phyloP scores from a whole-genome alignment of 2,888 invertebrate species.

The Marasmarcha lunaedactyla region DNA sequence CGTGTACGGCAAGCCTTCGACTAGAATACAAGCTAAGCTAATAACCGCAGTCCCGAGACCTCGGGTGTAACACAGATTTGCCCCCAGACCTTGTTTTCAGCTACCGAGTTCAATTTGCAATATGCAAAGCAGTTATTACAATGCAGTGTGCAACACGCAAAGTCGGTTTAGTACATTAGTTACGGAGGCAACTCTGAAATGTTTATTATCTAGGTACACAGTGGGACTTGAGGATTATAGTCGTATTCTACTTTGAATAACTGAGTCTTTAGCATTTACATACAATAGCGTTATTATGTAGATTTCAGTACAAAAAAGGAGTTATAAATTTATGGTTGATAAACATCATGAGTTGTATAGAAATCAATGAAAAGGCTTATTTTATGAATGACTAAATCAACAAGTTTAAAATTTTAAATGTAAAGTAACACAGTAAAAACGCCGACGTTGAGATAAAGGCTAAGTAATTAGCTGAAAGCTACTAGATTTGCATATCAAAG shows the following conservation, averaged over 20 bases:
- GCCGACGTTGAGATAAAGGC: constrained; percentile 24
- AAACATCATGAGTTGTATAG: too few relatives aligned
- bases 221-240: too few relatives aligned
- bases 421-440: too few relatives aligned
- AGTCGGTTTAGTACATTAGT: constrained; percentile 1
- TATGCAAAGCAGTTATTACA: constrained; percentile 8
- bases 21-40: constrained; percentile 29
- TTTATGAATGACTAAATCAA: too few relatives aligned
- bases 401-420: too few relatives aligned
- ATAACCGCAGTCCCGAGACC: constrained; percentile 31
- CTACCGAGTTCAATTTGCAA: constrained; percentile 17
- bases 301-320: too few relatives aligned
- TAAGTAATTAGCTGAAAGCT: constrained; percentile 62
- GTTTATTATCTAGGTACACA: not conserved
- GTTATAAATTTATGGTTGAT: too few relatives aligned
- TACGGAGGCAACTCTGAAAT: not conserved
- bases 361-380: too few relatives aligned
- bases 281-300: too few relatives aligned
- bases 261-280: too few relatives aligned
- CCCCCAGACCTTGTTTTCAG: constrained; percentile 18
- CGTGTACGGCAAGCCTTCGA: not conserved
- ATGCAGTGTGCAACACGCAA: constrained; percentile 1
- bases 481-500: constrained; percentile 67
- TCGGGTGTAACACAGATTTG: constrained; percentile 29
- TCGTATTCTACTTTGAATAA: too few relatives aligned